phyloP scores from a whole-genome alignment of 2,113 vertebrate species.

The Meleagris gallopavo region DNA sequence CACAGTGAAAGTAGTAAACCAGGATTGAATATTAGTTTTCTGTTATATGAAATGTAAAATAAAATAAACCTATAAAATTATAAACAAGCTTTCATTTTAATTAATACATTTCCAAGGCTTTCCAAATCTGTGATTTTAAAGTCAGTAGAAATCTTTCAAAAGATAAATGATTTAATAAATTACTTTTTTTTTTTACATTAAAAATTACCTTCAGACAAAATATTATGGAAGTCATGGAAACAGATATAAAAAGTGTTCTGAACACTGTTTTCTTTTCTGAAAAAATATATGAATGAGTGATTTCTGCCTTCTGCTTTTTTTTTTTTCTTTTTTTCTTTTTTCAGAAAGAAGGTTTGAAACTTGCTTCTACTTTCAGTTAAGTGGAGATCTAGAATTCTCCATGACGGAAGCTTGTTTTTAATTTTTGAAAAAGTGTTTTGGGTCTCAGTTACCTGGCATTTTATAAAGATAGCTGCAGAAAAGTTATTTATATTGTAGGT shows the following conservation, averaged over 20 bases:
- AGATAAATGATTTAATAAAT: slow-evolving; percentile 49
- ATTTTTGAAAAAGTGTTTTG: background rate
- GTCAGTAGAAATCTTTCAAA: slow-evolving; percentile 30
- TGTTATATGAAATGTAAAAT: background rate
- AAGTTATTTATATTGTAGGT: background rate
- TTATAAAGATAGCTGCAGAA: background rate
- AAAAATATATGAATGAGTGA: background rate
- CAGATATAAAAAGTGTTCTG: background rate
- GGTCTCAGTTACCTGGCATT: background rate
- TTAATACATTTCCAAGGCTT: slow-evolving; percentile 10
- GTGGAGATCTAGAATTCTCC: background rate
- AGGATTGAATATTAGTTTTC: background rate
- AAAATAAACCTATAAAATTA: background rate
- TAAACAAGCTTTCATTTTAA: slow-evolving; percentile 8
- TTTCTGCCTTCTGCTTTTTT: background rate
- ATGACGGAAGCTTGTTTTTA: background rate
- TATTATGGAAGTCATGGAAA: background rate
- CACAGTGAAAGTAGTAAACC: background rate
- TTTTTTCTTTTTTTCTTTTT: background rate
- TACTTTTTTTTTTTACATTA: background rate
- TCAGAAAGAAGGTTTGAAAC: background rate
- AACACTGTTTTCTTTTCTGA: background rate
- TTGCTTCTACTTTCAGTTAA: slow-evolving; percentile 11
- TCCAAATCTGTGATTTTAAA: slow-evolving; percentile 7
- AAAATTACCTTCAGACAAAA: background rate